Evolutionary conservation across 2,888 invertebrate genomes (phyloP), one percentile per base, ranked within the genome.

Genomic region (Xylota sylvarum): DNA sequence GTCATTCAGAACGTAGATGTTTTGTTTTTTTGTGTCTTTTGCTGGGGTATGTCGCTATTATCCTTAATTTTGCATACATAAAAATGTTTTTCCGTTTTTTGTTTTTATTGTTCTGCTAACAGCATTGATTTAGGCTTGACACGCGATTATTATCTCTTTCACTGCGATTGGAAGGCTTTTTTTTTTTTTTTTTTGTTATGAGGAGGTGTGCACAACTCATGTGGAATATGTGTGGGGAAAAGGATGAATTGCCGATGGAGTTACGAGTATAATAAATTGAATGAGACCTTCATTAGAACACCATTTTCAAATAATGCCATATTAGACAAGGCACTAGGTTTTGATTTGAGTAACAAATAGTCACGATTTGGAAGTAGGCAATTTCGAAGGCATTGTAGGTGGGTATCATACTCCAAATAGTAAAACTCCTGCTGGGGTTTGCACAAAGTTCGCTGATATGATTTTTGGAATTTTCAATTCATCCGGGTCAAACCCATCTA

Each of bases 31-130:
- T 60, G 14, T 58, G 4, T 12, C 12, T 40, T 27, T 43, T 60
- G 23, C 27, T 40, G 5, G 14, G 32, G 52, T 60, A 37, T 58
- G 46, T 80, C 19, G 56, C 67, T 17, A 77, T 86, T 86, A 86
- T 82, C 82, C 82, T 78, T 86, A 86, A 73, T 82, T 86, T 78
- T 48, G 62, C 58, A 58, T 43, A 65, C 43, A 56, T 40, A 56
- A 10, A 76, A 17, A 40, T 60, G 27, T 55, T 62, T n/a, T 32
- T 9, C 40, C 3, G 6, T 60, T 67, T 64, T 32, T 56, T n/a
- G n/a, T 52, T 62, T 62, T 69, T 77, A 58, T 58, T 56, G 27
- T 32, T 64, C 7, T 43, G 69, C 65, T 65, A 65, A 69, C 37
- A 64, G 74, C 74, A 76, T 81, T 67, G 72, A 81, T 86, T 86